These are phyloP conservation scores for Zaprionus bogoriensis DNA, from an alignment of 2,888 invertebrate species.

Conservation along the genomic window DNA sequence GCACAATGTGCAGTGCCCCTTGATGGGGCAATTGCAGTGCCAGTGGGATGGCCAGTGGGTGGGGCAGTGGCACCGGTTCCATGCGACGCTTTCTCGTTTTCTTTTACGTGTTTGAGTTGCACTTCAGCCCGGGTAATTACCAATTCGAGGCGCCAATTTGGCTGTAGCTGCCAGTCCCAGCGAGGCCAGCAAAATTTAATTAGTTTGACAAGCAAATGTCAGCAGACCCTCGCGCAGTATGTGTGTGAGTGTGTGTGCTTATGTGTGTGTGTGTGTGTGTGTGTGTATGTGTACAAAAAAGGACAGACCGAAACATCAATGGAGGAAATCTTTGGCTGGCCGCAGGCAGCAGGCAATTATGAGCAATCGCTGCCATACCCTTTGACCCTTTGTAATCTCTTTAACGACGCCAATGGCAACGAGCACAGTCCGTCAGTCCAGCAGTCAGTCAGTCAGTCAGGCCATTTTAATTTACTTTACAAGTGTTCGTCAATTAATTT, in stretches of 20 bases:
- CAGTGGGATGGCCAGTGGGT: too few relatives aligned
- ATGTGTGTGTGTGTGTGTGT: slow-evolving; percentile 3
- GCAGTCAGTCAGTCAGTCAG: slow-evolving; percentile 7
- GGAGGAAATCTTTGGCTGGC: slow-evolving; percentile 27
- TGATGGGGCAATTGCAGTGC: not conserved
- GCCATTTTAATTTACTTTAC: slow-evolving; percentile 71
- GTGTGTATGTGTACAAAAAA: slow-evolving; percentile 11
- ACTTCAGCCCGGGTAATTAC: slow-evolving; percentile 74
- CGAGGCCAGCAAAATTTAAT: slow-evolving; percentile 69
- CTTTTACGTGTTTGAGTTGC: slow-evolving; percentile 74
- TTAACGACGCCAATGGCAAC: slow-evolving; percentile 44
- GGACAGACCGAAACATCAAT: slow-evolving; percentile 27
- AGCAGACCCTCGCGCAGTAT: slow-evolving; percentile 7
- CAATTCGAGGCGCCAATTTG: slow-evolving; percentile 78
- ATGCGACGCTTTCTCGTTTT: slow-evolving; percentile 26
- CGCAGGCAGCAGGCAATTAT: slow-evolving; percentile 66
- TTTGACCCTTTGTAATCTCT: slow-evolving; percentile 75
- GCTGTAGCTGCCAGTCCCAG: slow-evolving; percentile 39
- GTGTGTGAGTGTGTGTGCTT: slow-evolving; percentile 8
- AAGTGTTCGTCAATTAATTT: slow-evolving; percentile 74
- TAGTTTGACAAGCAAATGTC: slow-evolving; percentile 74
- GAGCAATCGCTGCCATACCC: slow-evolving; percentile 68
- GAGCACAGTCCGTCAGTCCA: slow-evolving; percentile 1
- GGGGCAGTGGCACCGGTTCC: not conserved
- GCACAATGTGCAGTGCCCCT: slow-evolving; percentile 58